Conservation (phyloP, 2,797 vertebrate species). For the Lithobates pipiens region DNA sequence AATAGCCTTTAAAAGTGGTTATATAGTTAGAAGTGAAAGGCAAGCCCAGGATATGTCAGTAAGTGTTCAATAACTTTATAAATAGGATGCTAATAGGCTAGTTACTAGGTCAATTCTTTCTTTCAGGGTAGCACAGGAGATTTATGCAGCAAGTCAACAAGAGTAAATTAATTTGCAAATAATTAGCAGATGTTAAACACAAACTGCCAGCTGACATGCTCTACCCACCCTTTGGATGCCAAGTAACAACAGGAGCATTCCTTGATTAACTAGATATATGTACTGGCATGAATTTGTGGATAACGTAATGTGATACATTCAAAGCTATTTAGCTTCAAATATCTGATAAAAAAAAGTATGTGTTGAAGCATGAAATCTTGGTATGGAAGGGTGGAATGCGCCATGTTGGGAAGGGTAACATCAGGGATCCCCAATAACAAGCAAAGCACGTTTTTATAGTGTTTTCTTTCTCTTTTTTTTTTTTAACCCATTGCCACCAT, state of each 20-base stretch:
- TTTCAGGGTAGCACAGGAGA: slow-evolving; percentile 23
- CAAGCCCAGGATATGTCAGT: neutral
- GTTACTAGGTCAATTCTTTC: slow-evolving; percentile 27
- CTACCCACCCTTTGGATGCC: slow-evolving; percentile 36
- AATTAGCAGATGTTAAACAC: slow-evolving; percentile 55
- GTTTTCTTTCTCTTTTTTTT: too few relatives aligned
- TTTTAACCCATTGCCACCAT: too few relatives aligned
- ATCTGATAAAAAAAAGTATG: too few relatives aligned
- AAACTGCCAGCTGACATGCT: slow-evolving; percentile 37
- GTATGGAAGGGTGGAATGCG: neutral
- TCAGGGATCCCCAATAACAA: neutral
- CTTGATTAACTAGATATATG: slow-evolving; percentile 30
- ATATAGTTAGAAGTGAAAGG: neutral
- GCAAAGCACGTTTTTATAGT: too few relatives aligned
- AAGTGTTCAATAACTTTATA: slow-evolving; percentile 1
- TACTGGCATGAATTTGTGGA: neutral
- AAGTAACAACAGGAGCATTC: slow-evolving; percentile 37
- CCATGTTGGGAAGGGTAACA: too few relatives aligned
- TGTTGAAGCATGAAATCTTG: neutral
- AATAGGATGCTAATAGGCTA: slow-evolving; percentile 37
- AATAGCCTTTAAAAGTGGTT: too few relatives aligned
- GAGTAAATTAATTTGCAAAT: slow-evolving; percentile 52
- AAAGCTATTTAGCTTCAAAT: neutral
- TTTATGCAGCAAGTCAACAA: slow-evolving; percentile 37
- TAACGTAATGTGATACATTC: neutral